A percentile compares a stretch with the other conserved stretches of the same genome.
phyloP scores from a whole-genome alignment of 2,888 invertebrate species.

The Synergus itoensis region DNA sequence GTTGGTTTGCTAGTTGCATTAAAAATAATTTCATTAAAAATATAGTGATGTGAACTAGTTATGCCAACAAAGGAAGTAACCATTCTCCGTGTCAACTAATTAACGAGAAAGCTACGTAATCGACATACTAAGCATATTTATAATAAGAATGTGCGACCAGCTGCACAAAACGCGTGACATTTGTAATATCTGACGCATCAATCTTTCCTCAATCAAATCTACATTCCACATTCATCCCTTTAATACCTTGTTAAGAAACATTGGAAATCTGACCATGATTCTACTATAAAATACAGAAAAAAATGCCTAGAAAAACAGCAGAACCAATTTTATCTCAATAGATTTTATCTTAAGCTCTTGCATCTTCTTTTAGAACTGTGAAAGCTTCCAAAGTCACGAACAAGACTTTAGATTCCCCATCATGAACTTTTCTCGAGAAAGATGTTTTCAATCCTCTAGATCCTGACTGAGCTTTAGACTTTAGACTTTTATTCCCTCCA shows the following conservation, averaged over 20 bases:
- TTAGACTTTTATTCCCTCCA: neutral
- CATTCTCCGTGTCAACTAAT: constrained; percentile 17
- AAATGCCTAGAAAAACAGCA: neutral
- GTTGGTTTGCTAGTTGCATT: too few relatives aligned
- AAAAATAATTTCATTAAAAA: too few relatives aligned
- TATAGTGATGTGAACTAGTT: neutral
- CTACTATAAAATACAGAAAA: neutral
- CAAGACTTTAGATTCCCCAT: neutral
- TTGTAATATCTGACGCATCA: neutral
- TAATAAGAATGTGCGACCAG: constrained; percentile 23
- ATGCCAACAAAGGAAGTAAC: constrained; percentile 6
- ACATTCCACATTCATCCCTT: neutral
- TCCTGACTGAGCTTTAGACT: neutral
- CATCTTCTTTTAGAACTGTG: neutral
- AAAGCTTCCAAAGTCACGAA: constrained; percentile 18
- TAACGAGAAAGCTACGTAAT: constrained; percentile 29
- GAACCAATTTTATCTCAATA: neutral
- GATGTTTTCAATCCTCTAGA: constrained; percentile 8
- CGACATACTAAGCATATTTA: constrained; percentile 28
- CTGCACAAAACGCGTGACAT: constrained; percentile 23
- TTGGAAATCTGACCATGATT: neutral
- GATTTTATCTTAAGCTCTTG: too few relatives aligned
- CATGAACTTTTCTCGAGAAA: neutral
- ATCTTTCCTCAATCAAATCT: constrained; percentile 18
- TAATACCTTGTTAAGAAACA: neutral